Evolutionary conservation across 2,113 vertebrate species (phyloP).

Genomic region (Oncorhynchus masou): DNA sequence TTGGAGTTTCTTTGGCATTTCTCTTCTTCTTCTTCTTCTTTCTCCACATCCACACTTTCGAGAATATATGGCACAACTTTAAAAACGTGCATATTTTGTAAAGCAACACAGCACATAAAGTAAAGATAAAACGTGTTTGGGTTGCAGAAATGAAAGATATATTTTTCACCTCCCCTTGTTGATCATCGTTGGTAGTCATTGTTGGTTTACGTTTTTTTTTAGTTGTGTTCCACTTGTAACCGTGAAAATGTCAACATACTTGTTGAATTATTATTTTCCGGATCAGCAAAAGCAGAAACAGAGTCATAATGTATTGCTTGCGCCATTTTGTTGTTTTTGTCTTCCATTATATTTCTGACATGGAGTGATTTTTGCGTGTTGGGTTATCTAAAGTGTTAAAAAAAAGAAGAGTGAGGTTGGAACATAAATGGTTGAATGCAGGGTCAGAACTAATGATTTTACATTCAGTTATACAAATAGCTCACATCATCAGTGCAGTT

Average conservation of each 20-base stretch:
- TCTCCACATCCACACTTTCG: constrained; percentile 34
- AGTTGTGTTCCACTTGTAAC: neutral
- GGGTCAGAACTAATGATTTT: too few relatives aligned
- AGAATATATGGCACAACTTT: constrained; percentile 32
- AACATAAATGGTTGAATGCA: too few relatives aligned
- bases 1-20: constrained; percentile 32
- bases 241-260: neutral
- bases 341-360: too few relatives aligned
- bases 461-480: neutral
- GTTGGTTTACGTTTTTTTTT: too few relatives aligned
- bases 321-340: too few relatives aligned
- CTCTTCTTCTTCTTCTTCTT: constrained; percentile 32
- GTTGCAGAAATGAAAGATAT: neutral
- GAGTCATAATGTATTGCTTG: too few relatives aligned
- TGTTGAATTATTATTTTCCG: neutral
- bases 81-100: neutral
- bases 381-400: too few relatives aligned
- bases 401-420: too few relatives aligned
- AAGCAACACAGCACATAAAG: neutral
- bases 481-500: constrained; percentile 14
- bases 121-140: neutral
- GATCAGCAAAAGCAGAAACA: too few relatives aligned
- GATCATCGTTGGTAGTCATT: too few relatives aligned
- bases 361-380: too few relatives aligned
- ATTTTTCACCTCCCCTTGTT: neutral